A percentile compares a stretch with the other conserved stretches of the same genome.
These are phyloP conservation scores for Muscina levida DNA, from an alignment of 2,888 invertebrate species.

Conservation along the genomic window DNA sequence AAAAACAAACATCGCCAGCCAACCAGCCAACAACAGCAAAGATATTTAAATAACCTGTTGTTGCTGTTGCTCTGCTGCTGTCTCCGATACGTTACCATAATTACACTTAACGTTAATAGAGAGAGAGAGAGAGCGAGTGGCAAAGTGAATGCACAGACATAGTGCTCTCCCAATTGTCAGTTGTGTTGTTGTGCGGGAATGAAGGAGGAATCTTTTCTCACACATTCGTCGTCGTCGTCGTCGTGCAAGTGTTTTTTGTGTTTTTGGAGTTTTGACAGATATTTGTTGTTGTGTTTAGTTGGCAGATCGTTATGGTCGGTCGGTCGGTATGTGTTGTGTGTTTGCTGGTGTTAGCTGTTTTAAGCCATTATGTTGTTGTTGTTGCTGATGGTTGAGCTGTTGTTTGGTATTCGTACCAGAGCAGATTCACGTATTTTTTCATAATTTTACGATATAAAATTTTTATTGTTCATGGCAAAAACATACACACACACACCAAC, in stretches of 20 bases:
- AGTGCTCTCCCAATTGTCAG: constrained; percentile 16
- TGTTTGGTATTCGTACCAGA: constrained; percentile 23
- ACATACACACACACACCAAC: not conserved
- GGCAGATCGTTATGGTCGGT: not conserved
- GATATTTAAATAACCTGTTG: constrained; percentile 17
- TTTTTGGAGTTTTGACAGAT: constrained; percentile 16
- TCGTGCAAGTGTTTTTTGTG: not conserved
- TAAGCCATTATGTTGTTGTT: constrained; percentile 39
- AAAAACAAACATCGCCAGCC: constrained; percentile 9
- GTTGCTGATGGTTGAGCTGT: constrained; percentile 43
- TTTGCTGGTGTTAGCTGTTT: not conserved
- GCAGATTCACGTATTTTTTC: constrained; percentile 58
- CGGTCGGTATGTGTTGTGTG: constrained; percentile 3
- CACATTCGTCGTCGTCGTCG: too few relatives aligned
- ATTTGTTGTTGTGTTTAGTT: not conserved
- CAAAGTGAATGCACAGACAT: not conserved
- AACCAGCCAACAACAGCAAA: too few relatives aligned
- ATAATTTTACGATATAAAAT: constrained; percentile 63
- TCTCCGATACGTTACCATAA: not conserved
- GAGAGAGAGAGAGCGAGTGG: too few relatives aligned
- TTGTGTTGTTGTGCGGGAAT: constrained; percentile 9
- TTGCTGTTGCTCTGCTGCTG: constrained; percentile 3
- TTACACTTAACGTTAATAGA: constrained; percentile 2
- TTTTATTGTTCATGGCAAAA: constrained; percentile 28
- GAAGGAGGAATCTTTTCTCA: not conserved